phyloP scores from a whole-genome alignment of 1,140 invertebrate species.

The Drosophila kohkoa region DNA sequence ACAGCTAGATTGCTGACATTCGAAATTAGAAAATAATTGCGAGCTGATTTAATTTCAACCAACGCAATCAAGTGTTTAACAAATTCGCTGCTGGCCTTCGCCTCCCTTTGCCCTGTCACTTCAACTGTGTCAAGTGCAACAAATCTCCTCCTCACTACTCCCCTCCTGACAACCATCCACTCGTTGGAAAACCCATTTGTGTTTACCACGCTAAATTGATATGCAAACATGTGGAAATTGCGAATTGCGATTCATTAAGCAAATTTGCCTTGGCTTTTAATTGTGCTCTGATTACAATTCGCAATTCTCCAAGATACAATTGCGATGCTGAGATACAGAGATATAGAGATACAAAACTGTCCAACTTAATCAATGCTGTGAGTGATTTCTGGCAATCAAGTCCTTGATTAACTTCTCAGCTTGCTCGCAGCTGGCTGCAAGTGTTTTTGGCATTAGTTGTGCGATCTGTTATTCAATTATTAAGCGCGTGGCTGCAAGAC shows the following conservation, averaged over 20 bases:
- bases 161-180: not conserved
- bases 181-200: too few species aligned
- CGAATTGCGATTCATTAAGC: slow-evolving; percentile 10
- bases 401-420: slow-evolving; percentile 5
- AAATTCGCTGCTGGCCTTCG: slow-evolving; percentile 7
- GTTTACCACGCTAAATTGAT: slow-evolving; percentile 20
- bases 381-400: not conserved
- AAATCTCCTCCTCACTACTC: not conserved
- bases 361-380: too few species aligned
- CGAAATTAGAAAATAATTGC: slow-evolving; percentile 13
- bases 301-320: not conserved
- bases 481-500: slow-evolving; percentile 13
- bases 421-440: slow-evolving; percentile 13
- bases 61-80: slow-evolving; percentile 27
- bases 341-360: too few species aligned
- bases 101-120: too few species aligned
- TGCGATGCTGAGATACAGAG: too few species aligned
- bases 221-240: slow-evolving; percentile 22
- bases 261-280: slow-evolving; percentile 10
- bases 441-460: slow-evolving; percentile 36
- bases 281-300: not conserved
- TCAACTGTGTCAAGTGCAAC: slow-evolving; percentile 22
- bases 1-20: slow-evolving; percentile 4
- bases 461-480: slow-evolving; percentile 60
- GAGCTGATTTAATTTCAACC: slow-evolving; percentile 1